Percentiles rank a stretch among this genome's conserved stretches.
Conservation (phyloP, 2,888 invertebrate species). For the Syrphus vitripennis region DNA sequence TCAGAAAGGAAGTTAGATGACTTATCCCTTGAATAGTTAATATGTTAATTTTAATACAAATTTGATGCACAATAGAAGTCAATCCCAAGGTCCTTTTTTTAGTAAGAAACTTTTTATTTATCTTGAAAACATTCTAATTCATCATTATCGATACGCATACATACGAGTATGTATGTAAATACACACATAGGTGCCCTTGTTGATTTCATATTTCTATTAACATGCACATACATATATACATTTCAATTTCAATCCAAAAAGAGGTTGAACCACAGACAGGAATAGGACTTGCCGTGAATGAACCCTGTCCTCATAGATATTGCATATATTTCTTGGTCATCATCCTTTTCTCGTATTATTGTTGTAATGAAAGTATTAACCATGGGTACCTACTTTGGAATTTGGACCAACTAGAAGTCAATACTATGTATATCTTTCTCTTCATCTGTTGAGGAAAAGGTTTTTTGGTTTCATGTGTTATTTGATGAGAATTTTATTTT, state of each 20-base stretch:
- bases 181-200: no score
- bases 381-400: no score
- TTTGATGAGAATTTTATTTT: no score
- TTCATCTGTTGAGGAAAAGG: background rate
- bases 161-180: no score
- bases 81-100: no score
- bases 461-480: no score
- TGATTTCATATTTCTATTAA: background rate
- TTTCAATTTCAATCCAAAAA: background rate
- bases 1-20: no score
- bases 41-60: no score
- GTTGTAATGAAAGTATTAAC: background rate
- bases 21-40: no score
- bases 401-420: background rate
- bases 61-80: no score
- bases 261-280: background rate
- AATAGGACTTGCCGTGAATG: background rate
- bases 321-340: background rate
- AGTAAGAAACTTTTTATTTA: background rate
- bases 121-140: background rate
- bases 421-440: no score
- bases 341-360: background rate
- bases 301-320: background rate
- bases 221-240: no score
- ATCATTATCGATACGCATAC: background rate